A percentile compares a stretch with the other conserved stretches of the same genome.
Evolutionary conservation across 53 echinoderm and acorn worm species (phyloP).

Genomic region (Echinarachnius parma): DNA sequence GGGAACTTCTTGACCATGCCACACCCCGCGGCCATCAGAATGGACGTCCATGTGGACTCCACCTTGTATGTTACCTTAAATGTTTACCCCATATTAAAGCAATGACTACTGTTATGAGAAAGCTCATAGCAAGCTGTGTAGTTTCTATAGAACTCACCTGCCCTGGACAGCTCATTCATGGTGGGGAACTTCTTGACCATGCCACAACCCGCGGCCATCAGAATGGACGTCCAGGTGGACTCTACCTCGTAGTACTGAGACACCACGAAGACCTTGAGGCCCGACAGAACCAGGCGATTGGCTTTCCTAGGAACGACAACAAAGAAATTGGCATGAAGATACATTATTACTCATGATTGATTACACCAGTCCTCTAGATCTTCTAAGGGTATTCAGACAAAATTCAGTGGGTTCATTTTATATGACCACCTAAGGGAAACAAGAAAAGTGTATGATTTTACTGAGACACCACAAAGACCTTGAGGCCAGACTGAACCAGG

Average conservation of each 20-base stretch:
- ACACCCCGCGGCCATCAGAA: constrained; percentile 81
- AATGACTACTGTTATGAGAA: too few relatives aligned
- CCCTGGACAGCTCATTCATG: constrained; percentile 9
- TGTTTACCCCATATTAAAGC: neutral
- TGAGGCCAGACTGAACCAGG: too few relatives aligned
- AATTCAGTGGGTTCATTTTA: too few relatives aligned
- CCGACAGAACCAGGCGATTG: constrained; percentile 57
- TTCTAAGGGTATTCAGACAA: too few relatives aligned
- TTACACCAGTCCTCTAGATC: too few relatives aligned
- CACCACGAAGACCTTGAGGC: constrained; percentile 60
- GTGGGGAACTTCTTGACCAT: constrained; percentile 23
- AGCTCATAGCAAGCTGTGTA: neutral
- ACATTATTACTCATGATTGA: too few relatives aligned
- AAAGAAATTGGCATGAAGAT: too few relatives aligned
- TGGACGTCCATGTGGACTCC: constrained; percentile 58
- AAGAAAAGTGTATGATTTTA: too few relatives aligned
- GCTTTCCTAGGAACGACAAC: constrained; percentile 43
- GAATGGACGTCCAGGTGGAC: constrained; percentile 66
- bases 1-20: constrained; percentile 25
- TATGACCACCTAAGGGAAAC: too few relatives aligned
- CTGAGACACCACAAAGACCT: too few relatives aligned
- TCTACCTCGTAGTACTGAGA: constrained; percentile 44
- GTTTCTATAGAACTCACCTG: constrained; percentile 13
- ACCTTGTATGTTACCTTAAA: neutral
- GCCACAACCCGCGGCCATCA: constrained; percentile 75